Evolutionary conservation across 30 jellyfish, hydroid and myxozoan species (phyloP), one percentile per base, ranked within the genome.

Genomic region (Hydractinia echinata): DNA sequence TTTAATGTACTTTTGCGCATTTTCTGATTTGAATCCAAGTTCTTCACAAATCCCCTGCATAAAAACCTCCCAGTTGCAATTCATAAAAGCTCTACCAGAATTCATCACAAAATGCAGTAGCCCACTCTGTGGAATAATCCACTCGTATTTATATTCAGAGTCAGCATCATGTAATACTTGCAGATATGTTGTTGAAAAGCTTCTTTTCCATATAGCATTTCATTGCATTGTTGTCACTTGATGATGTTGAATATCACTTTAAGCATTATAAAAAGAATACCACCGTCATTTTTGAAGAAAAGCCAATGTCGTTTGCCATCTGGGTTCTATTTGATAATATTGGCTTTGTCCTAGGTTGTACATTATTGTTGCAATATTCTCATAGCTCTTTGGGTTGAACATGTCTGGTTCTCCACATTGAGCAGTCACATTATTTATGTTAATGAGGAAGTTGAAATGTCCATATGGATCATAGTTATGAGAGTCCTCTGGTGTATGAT

Each of bases 401-500:
- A 81, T 18, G 61, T 81, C 89, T n/a, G 89, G 89, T 66, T 81
- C 89, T 4, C 89, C 89, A 18, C 70, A 76, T 4, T 4, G 11
- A 8, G 70, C 77, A 44, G 30, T 15, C 5, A 11, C 19, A 20
- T 67, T 50, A 64, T 48, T 81, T 15, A 16, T 8, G n/a, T 51
- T 81, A 6, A 70, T 55, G 6, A 4, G 15, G 4, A 54, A 53
- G 7, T 19, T 11, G 30, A 81, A 81, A 67, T 6, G 61, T 48
- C 8, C 61, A 10, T 52, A 6, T 15, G 51, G 54, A 81, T 18
- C 5, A 10, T 9, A 56, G n/a, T 56, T 56, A 10, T n/a, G 10
- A 56, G 68, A 56, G n/a, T n/a, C n/a, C n/a, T n/a, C n/a, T n/a
- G n/a, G n/a, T n/a, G n/a, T n/a, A n/a, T n/a, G n/a, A n/a, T n/a